phyloP scores from a whole-genome alignment of 2,113 vertebrate species.

The Tyto alba region DNA sequence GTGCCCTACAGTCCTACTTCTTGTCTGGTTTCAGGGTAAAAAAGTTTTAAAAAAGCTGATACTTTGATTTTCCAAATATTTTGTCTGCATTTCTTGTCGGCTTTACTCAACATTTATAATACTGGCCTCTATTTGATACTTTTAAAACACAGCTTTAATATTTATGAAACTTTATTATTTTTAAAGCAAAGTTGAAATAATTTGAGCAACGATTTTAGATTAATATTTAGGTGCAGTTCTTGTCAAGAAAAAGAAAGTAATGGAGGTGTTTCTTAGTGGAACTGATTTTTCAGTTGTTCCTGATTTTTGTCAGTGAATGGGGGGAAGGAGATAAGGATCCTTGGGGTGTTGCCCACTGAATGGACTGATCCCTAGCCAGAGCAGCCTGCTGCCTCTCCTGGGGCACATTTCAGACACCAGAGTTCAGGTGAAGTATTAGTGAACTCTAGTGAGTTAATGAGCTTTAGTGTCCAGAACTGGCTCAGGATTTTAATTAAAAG shows the following conservation, averaged over 20 bases:
- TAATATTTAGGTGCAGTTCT: not conserved
- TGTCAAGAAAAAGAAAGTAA: not conserved
- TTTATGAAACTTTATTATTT: not conserved
- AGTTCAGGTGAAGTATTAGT: not conserved
- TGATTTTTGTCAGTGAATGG: not conserved
- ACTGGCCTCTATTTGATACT: not conserved
- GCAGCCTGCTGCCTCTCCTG: not conserved
- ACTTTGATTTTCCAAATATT: not conserved
- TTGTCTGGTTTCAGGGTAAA: not conserved
- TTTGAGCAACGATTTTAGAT: not conserved
- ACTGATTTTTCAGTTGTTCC: not conserved
- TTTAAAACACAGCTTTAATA: not conserved
- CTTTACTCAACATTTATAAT: not conserved
- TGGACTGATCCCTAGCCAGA: not conserved
- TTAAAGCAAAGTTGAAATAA: not conserved
- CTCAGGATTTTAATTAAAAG: not conserved
- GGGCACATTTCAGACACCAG: rapidly evolving
- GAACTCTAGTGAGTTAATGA: not conserved
- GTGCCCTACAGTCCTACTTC: not conserved
- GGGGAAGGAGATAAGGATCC: not conserved
- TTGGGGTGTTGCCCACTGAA: not conserved
- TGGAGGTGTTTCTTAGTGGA: not conserved
- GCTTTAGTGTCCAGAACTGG: not conserved
- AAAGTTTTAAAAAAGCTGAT: not conserved
- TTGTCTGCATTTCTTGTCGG: not conserved